Base-by-base conservation (phyloP, 1,140 invertebrate species). In the Chionoecetes opilio region DNA sequence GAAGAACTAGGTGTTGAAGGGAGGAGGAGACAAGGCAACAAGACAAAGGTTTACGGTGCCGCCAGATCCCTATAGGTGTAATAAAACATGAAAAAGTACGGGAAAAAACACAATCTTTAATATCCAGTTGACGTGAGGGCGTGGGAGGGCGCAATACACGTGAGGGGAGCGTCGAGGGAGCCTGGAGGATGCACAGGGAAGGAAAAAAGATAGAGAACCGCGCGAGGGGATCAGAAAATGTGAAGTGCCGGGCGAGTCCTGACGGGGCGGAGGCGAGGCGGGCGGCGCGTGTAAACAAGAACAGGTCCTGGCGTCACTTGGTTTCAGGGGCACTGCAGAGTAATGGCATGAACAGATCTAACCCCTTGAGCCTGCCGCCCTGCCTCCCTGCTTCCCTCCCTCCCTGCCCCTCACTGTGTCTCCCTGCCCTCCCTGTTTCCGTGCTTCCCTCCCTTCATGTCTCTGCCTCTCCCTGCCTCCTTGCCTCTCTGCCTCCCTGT, bases 81-180 rank as follows among this genome's bases (percentile, higher is more conserved):
- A 75, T 75, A 75, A 75, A 75, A 75, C 26, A n/a, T n/a, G n/a
- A n/a, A n/a, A n/a, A n/a, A n/a, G n/a, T n/a, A n/a, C n/a, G n/a
- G n/a, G n/a, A n/a, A n/a, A n/a, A n/a, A n/a, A n/a, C n/a, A n/a
- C n/a, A 75, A 75, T 5, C 63, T 75, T 75, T 75, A 75, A 75
- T 75, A 75, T 75, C 63, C 63, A 75, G 63, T 75, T 75, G 63
- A 75, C 63, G 63, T 21, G 63, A 75, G 63, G 63, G 63, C 63
- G 63, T 75, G 63, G 63, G 63, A 75, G 63, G n/a, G 63, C 41
- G 63, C 63, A 75, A 75, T 75, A 75, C 63, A 75, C 63, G 63
- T 0, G 63, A 75, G 63, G 63, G 63, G 63, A 75, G 63, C 63
- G 63, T n/a, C 21, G 11, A n/a, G 63, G 63, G 21, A 5, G 21